Evolutionary conservation across 2,113 vertebrate genomes (phyloP).

Genomic region (Herpailurus yagouaroundi): DNA sequence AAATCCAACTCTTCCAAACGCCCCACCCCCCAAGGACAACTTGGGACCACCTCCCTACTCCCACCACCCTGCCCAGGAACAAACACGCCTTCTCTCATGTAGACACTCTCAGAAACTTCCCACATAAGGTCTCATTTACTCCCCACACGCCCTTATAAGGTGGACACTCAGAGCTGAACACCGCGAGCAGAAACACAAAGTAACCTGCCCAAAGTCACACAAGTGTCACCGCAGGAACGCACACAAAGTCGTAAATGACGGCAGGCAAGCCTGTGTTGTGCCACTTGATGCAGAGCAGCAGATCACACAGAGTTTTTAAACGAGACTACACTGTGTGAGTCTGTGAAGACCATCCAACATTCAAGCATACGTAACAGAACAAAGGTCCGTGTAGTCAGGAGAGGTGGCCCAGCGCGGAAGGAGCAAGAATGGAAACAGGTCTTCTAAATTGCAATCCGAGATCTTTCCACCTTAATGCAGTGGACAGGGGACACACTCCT

Average conservation of each 20-base stretch:
- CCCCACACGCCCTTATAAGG: not conserved
- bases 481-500: not conserved
- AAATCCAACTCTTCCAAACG: not conserved
- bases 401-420: not conserved
- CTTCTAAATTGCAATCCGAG: not conserved
- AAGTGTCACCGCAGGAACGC: not conserved
- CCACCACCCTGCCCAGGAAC: no score
- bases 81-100: not conserved
- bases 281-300: not conserved
- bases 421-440: not conserved
- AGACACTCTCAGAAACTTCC: not conserved
- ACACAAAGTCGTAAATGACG: not conserved
- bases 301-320: not conserved
- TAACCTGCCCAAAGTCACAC: not conserved
- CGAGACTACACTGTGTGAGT: not conserved
- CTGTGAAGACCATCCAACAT: not conserved
- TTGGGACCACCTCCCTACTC: no score
- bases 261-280: not conserved
- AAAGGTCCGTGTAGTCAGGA: not conserved
- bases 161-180: not conserved
- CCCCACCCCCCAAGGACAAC: not conserved
- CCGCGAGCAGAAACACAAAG: not conserved
- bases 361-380: not conserved
- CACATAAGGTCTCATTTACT: not conserved
- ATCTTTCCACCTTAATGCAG: no score